Percentiles rank a stretch among this genome's conserved stretches.
Evolutionary conservation across 1,140 invertebrate species (phyloP).

Genomic region (Yoshiicerus persimilis): DNA sequence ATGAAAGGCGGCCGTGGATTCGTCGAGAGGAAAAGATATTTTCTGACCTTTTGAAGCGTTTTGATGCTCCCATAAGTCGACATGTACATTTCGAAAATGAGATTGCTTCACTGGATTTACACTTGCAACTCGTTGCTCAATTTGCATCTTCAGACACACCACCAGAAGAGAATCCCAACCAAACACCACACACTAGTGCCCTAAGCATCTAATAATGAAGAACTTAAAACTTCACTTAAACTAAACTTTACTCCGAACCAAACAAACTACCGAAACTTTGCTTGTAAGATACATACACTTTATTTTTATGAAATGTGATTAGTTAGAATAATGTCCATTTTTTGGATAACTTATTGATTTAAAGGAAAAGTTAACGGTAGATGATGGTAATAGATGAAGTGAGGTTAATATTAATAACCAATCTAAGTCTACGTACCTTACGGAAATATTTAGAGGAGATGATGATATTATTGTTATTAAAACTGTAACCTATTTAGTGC

Average conservation of each 20-base stretch:
- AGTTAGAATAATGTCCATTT: neutral
- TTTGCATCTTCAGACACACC: constrained; percentile 52
- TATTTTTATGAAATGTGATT: constrained; percentile 19
- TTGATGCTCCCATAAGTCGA: constrained; percentile 65
- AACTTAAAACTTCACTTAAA: constrained; percentile 7
- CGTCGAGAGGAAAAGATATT: constrained; percentile 76
- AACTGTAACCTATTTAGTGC: neutral
- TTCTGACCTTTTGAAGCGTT: constrained; percentile 63
- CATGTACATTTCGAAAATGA: constrained; percentile 68
- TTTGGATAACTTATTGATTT: neutral
- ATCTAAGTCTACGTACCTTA: neutral
- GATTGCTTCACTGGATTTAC: constrained; percentile 63
- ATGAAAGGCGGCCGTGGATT: constrained; percentile 73
- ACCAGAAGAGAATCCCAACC: neutral
- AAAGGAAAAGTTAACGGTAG: neutral
- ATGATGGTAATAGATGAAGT: neutral
- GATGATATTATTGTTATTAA: constrained; percentile 1
- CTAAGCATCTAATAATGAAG: constrained; percentile 20
- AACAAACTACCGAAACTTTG: constrained; percentile 15
- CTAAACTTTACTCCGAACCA: constrained; percentile 13
- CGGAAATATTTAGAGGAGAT: constrained; percentile 12
- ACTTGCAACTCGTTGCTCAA: constrained; percentile 69
- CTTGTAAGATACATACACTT: constrained; percentile 20
- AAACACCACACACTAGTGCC: constrained; percentile 12
- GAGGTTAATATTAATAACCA: neutral